A percentile compares a stretch with the other conserved stretches of the same genome.
These are phyloP conservation scores for Melanotaenia trifasciata DNA, from an alignment of 2,797 vertebrate genomes.

Conservation along the genomic window DNA sequence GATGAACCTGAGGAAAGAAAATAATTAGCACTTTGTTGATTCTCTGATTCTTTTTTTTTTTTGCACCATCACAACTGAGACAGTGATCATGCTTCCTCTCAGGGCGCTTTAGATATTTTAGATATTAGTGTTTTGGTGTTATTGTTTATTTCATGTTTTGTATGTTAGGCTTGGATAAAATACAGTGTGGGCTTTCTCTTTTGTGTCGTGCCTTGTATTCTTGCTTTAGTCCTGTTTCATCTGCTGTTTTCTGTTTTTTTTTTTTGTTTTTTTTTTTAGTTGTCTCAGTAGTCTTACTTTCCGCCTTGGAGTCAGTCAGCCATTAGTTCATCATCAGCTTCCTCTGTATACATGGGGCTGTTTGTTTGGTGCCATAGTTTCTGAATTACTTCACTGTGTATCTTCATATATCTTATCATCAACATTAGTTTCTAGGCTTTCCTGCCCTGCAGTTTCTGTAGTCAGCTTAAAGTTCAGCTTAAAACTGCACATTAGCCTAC, in stretches of 20 bases:
- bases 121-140: not conserved
- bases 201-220: no score
- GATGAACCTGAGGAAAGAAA: no score
- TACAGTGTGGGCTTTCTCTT: not conserved
- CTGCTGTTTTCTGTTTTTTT: not conserved
- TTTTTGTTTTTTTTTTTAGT: not conserved
- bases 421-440: not conserved
- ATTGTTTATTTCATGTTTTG: no score
- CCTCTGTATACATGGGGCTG: not conserved
- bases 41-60: no score
- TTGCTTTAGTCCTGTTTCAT: not conserved
- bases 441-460: not conserved
- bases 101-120: not conserved
- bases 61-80: not conserved
- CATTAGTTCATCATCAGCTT: not conserved
- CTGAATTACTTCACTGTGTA: not conserved
- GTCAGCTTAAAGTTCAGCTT: not conserved
- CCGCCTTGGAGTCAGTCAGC: not conserved
- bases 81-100: not conserved
- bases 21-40: no score
- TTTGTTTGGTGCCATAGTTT: not conserved
- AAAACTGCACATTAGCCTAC: no score
- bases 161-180: no score
- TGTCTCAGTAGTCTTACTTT: not conserved
- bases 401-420: not conserved